Conservation (phyloP, 2,113 vertebrate genomes). For the Cariama cristata region DNA sequence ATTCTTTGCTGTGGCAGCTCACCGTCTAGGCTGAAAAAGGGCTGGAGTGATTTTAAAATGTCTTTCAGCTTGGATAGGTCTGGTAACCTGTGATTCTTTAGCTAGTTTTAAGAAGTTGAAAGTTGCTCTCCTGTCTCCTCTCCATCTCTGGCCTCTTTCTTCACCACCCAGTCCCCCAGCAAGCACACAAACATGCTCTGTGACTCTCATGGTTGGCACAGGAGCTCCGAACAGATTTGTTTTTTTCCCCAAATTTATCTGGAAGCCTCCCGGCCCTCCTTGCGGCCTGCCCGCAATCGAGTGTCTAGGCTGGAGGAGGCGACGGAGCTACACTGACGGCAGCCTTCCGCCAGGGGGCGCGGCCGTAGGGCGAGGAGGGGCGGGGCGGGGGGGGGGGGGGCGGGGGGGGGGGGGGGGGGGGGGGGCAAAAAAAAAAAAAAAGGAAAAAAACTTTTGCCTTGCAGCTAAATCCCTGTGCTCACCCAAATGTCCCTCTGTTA, state of each 20-base stretch:
- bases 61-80: not conserved
- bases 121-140: not conserved
- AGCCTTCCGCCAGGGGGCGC: not conserved
- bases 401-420: too few relatives aligned
- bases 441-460: too few relatives aligned
- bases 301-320: not conserved
- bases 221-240: not conserved
- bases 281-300: accelerated
- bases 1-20: not conserved
- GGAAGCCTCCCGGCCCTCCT: too few relatives aligned
- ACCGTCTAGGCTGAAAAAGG: not conserved
- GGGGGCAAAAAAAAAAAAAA: too few relatives aligned
- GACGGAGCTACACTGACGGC: too few relatives aligned
- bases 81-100: not conserved
- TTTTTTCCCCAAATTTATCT: not conserved
- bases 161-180: not conserved
- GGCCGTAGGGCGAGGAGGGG: accelerated
- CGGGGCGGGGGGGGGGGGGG: accelerated
- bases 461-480: too few relatives aligned
- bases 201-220: not conserved
- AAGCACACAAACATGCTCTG: accelerated
- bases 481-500: not conserved
- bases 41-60: not conserved
- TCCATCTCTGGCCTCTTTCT: not conserved
- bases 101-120: not conserved